A percentile compares a stretch with the other conserved stretches of the same genome.
Evolutionary conservation across 2,888 invertebrate species (phyloP).

Genomic region (Empis livida): DNA sequence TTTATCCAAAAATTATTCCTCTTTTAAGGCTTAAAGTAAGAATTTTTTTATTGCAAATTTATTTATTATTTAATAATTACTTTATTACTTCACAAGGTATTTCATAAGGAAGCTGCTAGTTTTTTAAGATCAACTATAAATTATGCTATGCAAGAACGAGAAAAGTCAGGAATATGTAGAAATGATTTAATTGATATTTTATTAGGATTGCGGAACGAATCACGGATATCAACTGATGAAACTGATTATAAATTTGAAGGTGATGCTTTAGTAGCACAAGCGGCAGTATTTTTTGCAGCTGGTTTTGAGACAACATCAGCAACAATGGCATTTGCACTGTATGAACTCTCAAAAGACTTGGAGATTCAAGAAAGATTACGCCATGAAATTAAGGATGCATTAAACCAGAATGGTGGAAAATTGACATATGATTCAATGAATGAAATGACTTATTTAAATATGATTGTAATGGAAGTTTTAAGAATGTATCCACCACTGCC

Average conservation of each 20-base stretch:
- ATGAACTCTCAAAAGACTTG: slow-evolving; percentile 32
- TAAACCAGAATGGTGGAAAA: too few species aligned
- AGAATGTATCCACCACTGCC: slow-evolving; percentile 33
- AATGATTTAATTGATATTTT: slow-evolving; percentile 41
- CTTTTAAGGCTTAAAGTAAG: slow-evolving; percentile 20
- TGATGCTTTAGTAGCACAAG: slow-evolving; percentile 30
- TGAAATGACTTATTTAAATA: slow-evolving; percentile 35
- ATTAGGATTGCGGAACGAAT: slow-evolving; percentile 31
- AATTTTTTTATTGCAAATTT: too few species aligned
- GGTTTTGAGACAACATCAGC: slow-evolving; percentile 34
- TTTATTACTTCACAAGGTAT: not conserved
- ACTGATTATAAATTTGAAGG: slow-evolving; percentile 17
- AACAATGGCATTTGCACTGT: slow-evolving; percentile 34
- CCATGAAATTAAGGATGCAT: slow-evolving; percentile 32
- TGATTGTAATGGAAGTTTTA: slow-evolving; percentile 32
- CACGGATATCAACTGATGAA: slow-evolving; percentile 10
- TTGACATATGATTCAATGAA: slow-evolving; percentile 32
- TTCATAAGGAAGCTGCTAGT: not conserved
- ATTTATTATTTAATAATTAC: not conserved
- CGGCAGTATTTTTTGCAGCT: slow-evolving; percentile 29
- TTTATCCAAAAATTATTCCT: slow-evolving; percentile 24
- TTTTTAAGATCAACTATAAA: slow-evolving; percentile 26
- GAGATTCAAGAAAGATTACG: slow-evolving; percentile 33
- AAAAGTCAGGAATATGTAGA: slow-evolving; percentile 27
- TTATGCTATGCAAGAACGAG: slow-evolving; percentile 33